Evolutionary conservation across 2,888 invertebrate species (phyloP), one percentile per base, ranked within the genome.

Genomic region (Noctuana brunneofusca): DNA sequence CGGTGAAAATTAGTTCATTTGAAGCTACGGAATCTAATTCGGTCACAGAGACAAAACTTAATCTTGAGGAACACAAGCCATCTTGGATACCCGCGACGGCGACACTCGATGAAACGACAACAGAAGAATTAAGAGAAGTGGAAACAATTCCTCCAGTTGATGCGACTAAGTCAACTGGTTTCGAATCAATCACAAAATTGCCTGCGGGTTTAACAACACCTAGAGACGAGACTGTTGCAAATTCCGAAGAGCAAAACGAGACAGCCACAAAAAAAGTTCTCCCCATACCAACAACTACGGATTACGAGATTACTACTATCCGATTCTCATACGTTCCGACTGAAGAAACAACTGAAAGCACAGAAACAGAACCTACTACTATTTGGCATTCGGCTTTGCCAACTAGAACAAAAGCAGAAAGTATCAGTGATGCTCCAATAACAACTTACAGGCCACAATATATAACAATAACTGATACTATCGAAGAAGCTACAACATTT

Each of bases 111-210:
- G 70, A 75, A 67, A 72, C 73, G 32, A 79, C 77, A 54, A 75
- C 76, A 16, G 72, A 71, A 67, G 75, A 76, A 65, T 66, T 60
- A 43, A 72, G 68, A 68, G 65, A 72, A 65, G 73, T 74, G 66
- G 74, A 81, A 71, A 78, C 75, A 75, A 81, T 83, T 79, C 80
- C 79, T 69, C 77, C 79, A 65, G 80, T 82, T 80, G 81, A 84
- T 69, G 74, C 74, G 41, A 78, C 78, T 65, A 87, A 77, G 75
- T 80, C 83, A 80, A 88, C 79, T 70, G 83, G 86, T 75, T 91
- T 90, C 74, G 90, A 92, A 85, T 92, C 92, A 65, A 91, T 91
- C 67, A 91, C 92, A 59, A 92, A 92, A 81, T 70, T 92, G 60
- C 88, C 90, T 64, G 78, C 84, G 53, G 83, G 79, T 58, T 70